phyloP scores from a whole-genome alignment of 2,113 vertebrate genomes.

The Trogon melanurus region DNA sequence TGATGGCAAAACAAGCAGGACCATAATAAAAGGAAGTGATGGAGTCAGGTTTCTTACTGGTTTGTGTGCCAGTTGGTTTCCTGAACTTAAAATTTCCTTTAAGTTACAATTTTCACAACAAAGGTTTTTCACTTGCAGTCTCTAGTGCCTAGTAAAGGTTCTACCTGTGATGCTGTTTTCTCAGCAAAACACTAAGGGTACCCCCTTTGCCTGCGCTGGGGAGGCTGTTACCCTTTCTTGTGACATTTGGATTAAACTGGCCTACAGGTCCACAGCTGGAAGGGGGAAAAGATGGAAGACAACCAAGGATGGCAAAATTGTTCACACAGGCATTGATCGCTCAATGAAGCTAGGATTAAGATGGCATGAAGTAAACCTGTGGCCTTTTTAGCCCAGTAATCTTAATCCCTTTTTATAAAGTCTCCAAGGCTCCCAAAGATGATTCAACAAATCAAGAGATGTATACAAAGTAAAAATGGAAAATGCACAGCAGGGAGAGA shows the following conservation, averaged over 20 bases:
- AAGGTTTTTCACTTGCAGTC: background rate
- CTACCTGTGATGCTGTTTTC: background rate
- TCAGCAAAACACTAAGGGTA: background rate
- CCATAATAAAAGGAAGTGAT: background rate
- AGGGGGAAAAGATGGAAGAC: background rate
- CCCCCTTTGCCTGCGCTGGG: background rate
- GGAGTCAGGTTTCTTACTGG: background rate
- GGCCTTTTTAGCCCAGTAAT: background rate
- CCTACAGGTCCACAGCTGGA: background rate
- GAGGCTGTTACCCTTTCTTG: background rate
- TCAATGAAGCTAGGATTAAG: background rate
- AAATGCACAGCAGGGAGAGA: background rate
- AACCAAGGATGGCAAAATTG: background rate
- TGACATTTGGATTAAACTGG: background rate
- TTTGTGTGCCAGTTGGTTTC: background rate
- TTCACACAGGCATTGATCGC: background rate
- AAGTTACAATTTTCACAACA: background rate
- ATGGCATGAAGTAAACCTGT: background rate
- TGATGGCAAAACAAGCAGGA: background rate
- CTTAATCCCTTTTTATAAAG: background rate
- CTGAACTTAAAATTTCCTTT: background rate
- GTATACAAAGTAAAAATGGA: background rate
- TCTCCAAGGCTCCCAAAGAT: background rate
- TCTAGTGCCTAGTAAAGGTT: background rate
- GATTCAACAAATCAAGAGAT: background rate